Base-by-base conservation (phyloP, 1,140 invertebrate species). In the Lasaia peninsularis region DNA sequence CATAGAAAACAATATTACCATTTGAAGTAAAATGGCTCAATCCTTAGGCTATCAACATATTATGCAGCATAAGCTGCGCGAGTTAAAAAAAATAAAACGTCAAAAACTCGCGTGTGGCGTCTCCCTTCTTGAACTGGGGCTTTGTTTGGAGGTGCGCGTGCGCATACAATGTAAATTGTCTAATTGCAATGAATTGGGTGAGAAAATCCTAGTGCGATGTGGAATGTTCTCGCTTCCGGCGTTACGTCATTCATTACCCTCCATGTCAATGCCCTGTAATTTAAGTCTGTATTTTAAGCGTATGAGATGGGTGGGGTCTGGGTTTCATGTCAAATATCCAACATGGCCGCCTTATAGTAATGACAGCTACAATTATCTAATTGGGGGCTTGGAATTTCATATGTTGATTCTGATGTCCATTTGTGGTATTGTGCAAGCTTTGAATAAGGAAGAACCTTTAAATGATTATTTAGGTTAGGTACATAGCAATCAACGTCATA, bases 111-210 rank as follows among this genome's bases (percentile, higher is more conserved):
- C 24, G 24, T 28, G 24, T 28, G 24, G 24, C 24, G 8, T 28
- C 24, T 28, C 24, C 24, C 24, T 28, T 28, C 24, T 28, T 28
- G 24, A 28, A 28, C 24, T 28, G 24, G 24, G 24, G 24, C 24
- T 28, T 28, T 28, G 24, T 28, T 28, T 28, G 0, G 24, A 28
- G 24, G 32, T 33, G 56, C 61, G 56, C 37, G 35, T 35, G 33
- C 60, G 57, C 52, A 53, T 66, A 67, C 58, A 69, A 71, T 67
- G 58, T 65, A 63, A 61, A 63, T 58, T 55, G 56, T 67, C 65
- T 73, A 73, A 70, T 73, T 73, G 59, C 34, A 56, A 56, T 69
- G 73, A 72, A 75, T 71, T 75, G 65, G 69, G 70, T 68, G 67
- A 73, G 70, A 75, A 68, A 70, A 68, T 69, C 57, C 44, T 67